Evolutionary conservation across 2,888 invertebrate genomes (phyloP), one percentile per base, ranked within the genome.

Genomic region (Alviniconcha strummeri): DNA sequence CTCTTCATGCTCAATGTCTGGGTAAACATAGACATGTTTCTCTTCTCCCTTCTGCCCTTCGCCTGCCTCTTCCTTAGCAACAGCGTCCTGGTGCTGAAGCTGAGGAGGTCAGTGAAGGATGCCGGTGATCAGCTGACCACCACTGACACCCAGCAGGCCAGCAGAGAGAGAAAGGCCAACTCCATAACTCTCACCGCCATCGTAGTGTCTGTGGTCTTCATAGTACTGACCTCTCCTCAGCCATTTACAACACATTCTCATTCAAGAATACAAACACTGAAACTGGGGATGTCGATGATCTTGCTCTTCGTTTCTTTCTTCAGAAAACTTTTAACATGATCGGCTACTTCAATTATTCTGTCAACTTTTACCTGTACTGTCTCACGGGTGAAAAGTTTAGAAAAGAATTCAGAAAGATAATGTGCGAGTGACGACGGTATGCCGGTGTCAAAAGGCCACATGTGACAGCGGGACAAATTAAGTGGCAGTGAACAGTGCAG

Each of bases 331-430:
- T 57, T 15, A 5, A 19, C 11, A 4, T 17, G 19, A n/a, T 56
- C 17, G 60, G 19, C 3, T 57, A 54, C 15, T 13, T 55, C 60
- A 78, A 78, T 55, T 55, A 55, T 36, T 8, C 78, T n/a, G 36
- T 78, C 36, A 78, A 78, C 36, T 78, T 78, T 60, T 78, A 60
- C 36, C 78, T 78, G 13, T 78, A 78, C 78, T 36, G 19, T 52
- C 57, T 78, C 17, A 78, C 78, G 55, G 78, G 78, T 1, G 9
- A 6, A 7, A n/a, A 8, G 60, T 78, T 78, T 60, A 52, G 78
- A 4, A 5, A 54, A 5, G 60, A 78, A 55, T 75, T 55, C 55
- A 0, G n/a, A 8, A 5, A 15, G 3, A 5, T 75, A 7, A 55
- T 75, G 75, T 2, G 55, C 7, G 52, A 55, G 17, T 54, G 75